phyloP scores from a whole-genome alignment of 2,113 vertebrate genomes.

The Cairina moschata region DNA sequence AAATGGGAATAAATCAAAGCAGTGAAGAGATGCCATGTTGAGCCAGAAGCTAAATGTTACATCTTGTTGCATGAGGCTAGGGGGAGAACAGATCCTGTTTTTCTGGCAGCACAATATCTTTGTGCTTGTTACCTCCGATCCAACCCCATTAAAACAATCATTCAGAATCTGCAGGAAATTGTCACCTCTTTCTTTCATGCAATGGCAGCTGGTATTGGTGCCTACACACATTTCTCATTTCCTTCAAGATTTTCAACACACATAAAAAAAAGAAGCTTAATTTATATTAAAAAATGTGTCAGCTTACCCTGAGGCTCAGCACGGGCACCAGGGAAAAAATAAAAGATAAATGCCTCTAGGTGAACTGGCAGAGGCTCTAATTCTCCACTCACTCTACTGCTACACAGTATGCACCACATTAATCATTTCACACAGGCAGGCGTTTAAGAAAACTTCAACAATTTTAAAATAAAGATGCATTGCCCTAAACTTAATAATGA shows the following conservation, averaged over 20 bases:
- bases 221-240: conserved; percentile 72
- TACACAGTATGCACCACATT: conserved; percentile 57
- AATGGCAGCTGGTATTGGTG: conserved; percentile 72
- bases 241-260: conserved; percentile 74
- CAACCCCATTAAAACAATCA: conserved; percentile 74
- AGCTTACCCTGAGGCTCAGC: conserved; percentile 75
- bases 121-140: conserved; percentile 67
- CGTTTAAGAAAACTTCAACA: conserved; percentile 66
- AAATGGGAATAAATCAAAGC: conserved; percentile 80
- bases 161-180: conserved; percentile 72
- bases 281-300: conserved; percentile 79
- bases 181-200: conserved; percentile 75
- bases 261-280: conserved; percentile 70
- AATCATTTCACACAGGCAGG: conserved; percentile 72
- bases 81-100: conserved; percentile 62
- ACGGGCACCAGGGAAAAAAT: conserved; percentile 61
- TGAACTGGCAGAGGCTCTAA: conserved; percentile 65
- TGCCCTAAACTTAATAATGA: conserved; percentile 53
- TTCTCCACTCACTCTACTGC: conserved; percentile 67
- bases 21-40: conserved; percentile 69
- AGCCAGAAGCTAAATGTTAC: conserved; percentile 82
- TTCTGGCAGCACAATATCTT: conserved; percentile 70
- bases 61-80: conserved; percentile 71
- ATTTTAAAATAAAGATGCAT: conserved; percentile 73
- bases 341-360: conserved; percentile 77